Evolutionary conservation across 2,888 invertebrate species (phyloP), one percentile per base, ranked within the genome.

Genomic region (Amitus sp.): DNA sequence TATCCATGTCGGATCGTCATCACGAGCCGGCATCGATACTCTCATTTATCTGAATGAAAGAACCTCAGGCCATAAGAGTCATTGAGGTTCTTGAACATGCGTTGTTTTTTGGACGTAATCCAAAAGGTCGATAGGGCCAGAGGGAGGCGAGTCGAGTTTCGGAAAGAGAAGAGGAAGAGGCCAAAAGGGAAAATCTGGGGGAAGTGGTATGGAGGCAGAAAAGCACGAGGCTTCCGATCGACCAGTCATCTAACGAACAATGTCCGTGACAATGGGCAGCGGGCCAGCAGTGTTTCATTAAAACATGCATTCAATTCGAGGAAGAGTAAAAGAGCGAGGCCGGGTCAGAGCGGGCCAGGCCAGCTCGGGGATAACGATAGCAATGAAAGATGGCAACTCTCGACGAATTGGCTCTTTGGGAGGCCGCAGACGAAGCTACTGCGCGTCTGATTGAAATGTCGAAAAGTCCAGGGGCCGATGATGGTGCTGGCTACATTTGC

Each of bases 251-350:
- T 72, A 71, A 68, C 65, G 67, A 73, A 79, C 79, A 78, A 79
- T 76, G 70, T 68, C 61, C 48, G 70, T 71, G 72, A 79, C 79
- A 79, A 80, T 78, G 76, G 75, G 74, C 79, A 77, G 75, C 77
- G 74, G 75, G 77, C 75, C 78, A 76, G 77, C 79, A 75, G 76
- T 78, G 76, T 78, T 80, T 80, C 80, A 80, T 80, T 80, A 80
- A 80, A 80, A 78, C 77, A 74, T 77, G 77, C 76, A 80, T 79
- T 78, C 70, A 78, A 77, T 79, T 77, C 76, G 72, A 66, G 67
- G 66, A 66, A 67, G 68, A 62, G 67, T 52, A 46, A 39, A 34
- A 23, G 46, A n/a, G n/a, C n/a, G n/a, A n/a, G n/a, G n/a, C n/a
- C n/a, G n/a, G n/a, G n/a, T n/a, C n/a, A n/a, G n/a, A n/a, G n/a